Evolutionary conservation across 2,797 vertebrate genomes (phyloP).

Genomic region (Paedocypris micromegethes): DNA sequence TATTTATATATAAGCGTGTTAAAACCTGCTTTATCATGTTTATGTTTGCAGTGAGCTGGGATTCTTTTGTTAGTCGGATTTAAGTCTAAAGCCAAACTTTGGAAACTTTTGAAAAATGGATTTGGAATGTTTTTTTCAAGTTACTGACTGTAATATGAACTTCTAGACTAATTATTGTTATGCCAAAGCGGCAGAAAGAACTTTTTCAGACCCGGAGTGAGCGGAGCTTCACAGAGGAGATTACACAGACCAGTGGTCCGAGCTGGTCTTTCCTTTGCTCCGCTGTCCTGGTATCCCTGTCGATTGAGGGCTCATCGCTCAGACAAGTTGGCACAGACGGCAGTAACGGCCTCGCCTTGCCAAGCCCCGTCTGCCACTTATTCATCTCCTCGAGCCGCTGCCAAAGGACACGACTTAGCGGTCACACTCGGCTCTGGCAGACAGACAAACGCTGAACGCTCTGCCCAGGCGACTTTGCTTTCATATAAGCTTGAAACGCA

Average conservation of each 20-base stretch:
- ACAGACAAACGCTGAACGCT: conserved; percentile 4
- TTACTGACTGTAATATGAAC: conserved; percentile 1
- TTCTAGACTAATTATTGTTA: conserved; percentile 11
- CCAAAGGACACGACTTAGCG: conserved; percentile 40
- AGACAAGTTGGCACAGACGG: conserved; percentile 55
- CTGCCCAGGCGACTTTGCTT: conserved; percentile 7
- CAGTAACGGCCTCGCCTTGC: conserved; percentile 52
- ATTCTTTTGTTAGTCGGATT: too few species aligned
- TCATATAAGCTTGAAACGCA: not conserved
- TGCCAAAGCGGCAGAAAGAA: conserved; percentile 10
- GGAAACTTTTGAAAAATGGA: too few species aligned
- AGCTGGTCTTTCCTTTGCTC: conserved; percentile 54
- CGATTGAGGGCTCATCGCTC: conserved; percentile 51
- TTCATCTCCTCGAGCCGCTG: conserved; percentile 54
- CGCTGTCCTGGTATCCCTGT: conserved; percentile 50
- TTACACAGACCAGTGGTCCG: conserved; percentile 42
- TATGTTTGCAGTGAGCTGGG: too few species aligned
- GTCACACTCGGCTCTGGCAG: conserved; percentile 22
- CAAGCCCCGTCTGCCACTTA: conserved; percentile 58
- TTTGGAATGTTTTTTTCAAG: not conserved
- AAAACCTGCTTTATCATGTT: too few species aligned
- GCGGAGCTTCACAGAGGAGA: conserved; percentile 43
- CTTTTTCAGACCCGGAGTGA: conserved; percentile 44
- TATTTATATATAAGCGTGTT: not conserved
- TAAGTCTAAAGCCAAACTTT: too few species aligned